Conservation (phyloP, 1,140 invertebrate species). For the Rhagoletis zephyria region DNA sequence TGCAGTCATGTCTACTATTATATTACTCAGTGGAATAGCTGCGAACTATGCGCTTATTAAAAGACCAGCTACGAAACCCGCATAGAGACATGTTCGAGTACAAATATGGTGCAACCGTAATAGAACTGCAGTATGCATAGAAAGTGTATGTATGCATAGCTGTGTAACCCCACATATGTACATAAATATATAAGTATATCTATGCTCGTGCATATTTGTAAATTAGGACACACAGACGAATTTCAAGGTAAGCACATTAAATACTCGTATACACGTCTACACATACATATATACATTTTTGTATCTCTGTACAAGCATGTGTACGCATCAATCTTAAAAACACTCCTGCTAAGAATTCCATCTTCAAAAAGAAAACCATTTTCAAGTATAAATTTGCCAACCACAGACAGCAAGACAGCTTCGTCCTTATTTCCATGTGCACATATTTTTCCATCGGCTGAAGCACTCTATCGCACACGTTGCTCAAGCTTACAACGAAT, state of each 20-base stretch:
- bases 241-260: background rate
- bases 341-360: background rate
- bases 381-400: background rate
- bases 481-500: background rate
- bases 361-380: background rate
- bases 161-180: background rate
- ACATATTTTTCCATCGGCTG: background rate
- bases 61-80: background rate
- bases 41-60: conserved; percentile 27
- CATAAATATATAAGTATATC: background rate
- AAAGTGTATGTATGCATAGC: background rate
- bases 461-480: background rate
- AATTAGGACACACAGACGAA: background rate
- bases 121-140: too few species aligned
- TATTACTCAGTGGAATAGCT: background rate
- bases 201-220: background rate
- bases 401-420: background rate
- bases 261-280: background rate
- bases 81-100: background rate
- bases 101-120: background rate
- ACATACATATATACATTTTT: background rate
- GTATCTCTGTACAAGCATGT: background rate
- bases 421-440: background rate
- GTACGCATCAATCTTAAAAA: background rate
- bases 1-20: background rate